Base-by-base conservation (phyloP, 2,113 vertebrate genomes). In the Rissa tridactyla region DNA sequence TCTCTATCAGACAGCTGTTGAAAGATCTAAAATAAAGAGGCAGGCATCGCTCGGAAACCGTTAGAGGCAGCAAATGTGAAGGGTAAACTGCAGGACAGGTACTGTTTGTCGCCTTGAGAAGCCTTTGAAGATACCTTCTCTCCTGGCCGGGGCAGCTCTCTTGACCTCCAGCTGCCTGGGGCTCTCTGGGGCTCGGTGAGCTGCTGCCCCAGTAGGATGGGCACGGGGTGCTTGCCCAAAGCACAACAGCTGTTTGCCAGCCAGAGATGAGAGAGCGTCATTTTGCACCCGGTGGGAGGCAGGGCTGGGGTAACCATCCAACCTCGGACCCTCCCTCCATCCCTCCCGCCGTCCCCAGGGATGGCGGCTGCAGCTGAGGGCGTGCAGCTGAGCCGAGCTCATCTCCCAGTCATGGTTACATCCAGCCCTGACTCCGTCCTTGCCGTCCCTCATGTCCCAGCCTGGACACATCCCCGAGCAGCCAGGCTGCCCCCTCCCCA, bases 1-100 rank as follows among this genome's bases (percentile, higher is more conserved):
- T 76, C 92, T 80, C 94, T 94, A 91, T 95, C 94, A 95, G 95
- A 70, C 91, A 95, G 95, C 91, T 96, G 91, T 76, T 92, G 94
- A 95, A 89, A 95, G 92, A 91, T 95, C 86, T 95, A 92, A 85
- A 94, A 92, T 89, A 88, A 85, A 94, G 91, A 95, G 73, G 54
- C 81, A 95, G 89, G 54, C 92, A 90, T 77, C 0, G 3, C 89
- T 94, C 66, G 38, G 86, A 66, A 94, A 55, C 84, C 10, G 29
- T 94, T 84, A 64, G 77, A 76, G 22, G 58, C 84, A 92, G 89
- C 34, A 58, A 79, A 94, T 51, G 62, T 27, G 78, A 87, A 94
- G 86, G 92, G 77, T 84, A 89, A 94, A 78, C 86, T 87, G 61
- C 40, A 36, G 40, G 44, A 71, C 94, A 89, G 92, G 88, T 81